These are phyloP conservation scores for Chitala chitala DNA, from an alignment of 2,113 vertebrate species.

Conservation along the genomic window DNA sequence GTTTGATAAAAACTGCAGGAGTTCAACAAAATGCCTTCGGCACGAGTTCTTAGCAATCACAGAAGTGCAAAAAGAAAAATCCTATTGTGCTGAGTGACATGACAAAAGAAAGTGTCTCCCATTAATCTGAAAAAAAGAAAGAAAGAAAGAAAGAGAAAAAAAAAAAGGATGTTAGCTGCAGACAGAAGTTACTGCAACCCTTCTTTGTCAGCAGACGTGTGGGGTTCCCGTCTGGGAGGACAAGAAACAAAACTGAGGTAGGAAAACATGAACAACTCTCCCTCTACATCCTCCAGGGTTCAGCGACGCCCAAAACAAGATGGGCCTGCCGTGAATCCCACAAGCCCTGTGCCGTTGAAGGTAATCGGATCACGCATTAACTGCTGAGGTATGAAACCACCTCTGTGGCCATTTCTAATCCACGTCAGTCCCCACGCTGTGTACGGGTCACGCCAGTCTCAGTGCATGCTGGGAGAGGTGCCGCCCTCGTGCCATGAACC, in stretches of 20 bases:
- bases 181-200: neutral
- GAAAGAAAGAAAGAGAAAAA: too few relatives aligned
- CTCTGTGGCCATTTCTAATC: neutral
- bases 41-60: neutral
- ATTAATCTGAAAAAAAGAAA: neutral
- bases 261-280: neutral
- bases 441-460: neutral
- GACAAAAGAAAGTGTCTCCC: neutral
- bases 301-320: neutral
- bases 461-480: neutral
- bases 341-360: neutral
- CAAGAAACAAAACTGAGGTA: neutral
- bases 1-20: neutral
- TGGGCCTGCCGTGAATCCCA: neutral
- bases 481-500: neutral
- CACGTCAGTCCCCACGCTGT: neutral
- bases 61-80: neutral
- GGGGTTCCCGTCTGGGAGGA: neutral
- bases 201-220: neutral
- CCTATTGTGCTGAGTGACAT: neutral
- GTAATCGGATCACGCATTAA: constrained; percentile 1
- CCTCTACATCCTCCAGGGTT: neutral
- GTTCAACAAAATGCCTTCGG: neutral
- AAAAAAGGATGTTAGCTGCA: neutral
- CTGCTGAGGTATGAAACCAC: constrained; percentile 11